phyloP scores from a whole-genome alignment of 2,797 vertebrate genomes.

The Peromyscus aztecus region DNA sequence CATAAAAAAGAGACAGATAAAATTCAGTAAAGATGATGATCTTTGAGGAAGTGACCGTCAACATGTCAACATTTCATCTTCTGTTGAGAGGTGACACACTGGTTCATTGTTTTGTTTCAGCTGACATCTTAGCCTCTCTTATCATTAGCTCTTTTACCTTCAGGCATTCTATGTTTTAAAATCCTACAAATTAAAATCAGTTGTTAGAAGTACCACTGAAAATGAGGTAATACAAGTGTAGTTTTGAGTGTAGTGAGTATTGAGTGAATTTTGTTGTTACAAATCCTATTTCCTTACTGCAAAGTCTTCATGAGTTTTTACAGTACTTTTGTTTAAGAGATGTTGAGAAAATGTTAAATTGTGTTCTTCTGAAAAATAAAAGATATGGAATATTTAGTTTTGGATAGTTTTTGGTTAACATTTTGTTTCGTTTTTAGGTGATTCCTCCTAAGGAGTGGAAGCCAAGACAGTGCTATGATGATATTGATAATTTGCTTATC shows the following conservation, averaged over 20 bases:
- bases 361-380: conserved; percentile 22
- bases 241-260: neutral
- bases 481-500: conserved; percentile 96
- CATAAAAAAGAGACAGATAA: neutral
- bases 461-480: conserved; percentile 95
- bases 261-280: conserved; percentile 46
- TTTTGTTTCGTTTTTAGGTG: conserved; percentile 89
- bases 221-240: conserved; percentile 24
- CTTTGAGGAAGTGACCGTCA: neutral
- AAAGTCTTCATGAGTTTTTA: neutral
- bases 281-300: conserved; percentile 20
- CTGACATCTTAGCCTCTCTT: neutral
- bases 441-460: conserved; percentile 97
- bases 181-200: conserved; percentile 27
- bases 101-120: neutral
- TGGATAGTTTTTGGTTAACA: conserved; percentile 47
- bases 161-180: conserved; percentile 14
- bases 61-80: neutral
- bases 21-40: neutral
- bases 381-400: conserved; percentile 18
- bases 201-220: conserved; percentile 1
- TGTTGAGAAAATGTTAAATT: conserved; percentile 42
- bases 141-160: neutral
- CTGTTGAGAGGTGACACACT: neutral
- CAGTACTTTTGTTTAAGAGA: neutral